phyloP scores from a whole-genome alignment of 2,797 vertebrate species.

The Falco naumanni region DNA sequence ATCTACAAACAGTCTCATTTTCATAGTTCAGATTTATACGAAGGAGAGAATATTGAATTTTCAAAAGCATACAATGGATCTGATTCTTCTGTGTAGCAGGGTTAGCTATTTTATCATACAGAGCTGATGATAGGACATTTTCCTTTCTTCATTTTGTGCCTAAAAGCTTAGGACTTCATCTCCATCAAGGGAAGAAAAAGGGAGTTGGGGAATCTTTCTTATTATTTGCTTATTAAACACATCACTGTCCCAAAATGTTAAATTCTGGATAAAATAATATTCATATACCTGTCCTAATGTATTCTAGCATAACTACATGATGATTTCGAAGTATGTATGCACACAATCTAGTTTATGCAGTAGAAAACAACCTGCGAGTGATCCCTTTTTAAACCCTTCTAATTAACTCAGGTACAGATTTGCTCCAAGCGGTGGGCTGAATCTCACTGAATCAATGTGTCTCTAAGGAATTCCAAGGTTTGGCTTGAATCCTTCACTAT shows the following conservation, averaged over 20 bases:
- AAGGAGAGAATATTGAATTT: slow-evolving; percentile 51
- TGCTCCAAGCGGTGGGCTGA: neutral
- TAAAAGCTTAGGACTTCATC: slow-evolving; percentile 1
- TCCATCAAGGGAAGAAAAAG: neutral
- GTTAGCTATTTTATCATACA: slow-evolving; percentile 17
- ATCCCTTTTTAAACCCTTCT: neutral
- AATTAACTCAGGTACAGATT: neutral
- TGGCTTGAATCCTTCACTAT: neutral
- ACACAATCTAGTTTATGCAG: neutral
- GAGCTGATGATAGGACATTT: slow-evolving; percentile 1
- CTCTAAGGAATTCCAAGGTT: neutral
- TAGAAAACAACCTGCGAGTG: neutral
- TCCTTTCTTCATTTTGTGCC: slow-evolving; percentile 26
- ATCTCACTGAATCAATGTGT: neutral
- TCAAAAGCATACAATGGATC: neutral
- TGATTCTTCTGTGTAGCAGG: slow-evolving; percentile 14
- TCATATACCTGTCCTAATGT: neutral
- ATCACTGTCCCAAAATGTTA: neutral
- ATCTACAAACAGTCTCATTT: slow-evolving; percentile 11
- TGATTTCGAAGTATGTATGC: neutral
- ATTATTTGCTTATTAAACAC: neutral
- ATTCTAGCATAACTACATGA: neutral
- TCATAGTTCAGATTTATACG: slow-evolving; percentile 28
- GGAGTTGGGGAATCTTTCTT: neutral
- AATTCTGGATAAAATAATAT: neutral